Conservation (phyloP, 2,113 vertebrate genomes). For the Cairina moschata region DNA sequence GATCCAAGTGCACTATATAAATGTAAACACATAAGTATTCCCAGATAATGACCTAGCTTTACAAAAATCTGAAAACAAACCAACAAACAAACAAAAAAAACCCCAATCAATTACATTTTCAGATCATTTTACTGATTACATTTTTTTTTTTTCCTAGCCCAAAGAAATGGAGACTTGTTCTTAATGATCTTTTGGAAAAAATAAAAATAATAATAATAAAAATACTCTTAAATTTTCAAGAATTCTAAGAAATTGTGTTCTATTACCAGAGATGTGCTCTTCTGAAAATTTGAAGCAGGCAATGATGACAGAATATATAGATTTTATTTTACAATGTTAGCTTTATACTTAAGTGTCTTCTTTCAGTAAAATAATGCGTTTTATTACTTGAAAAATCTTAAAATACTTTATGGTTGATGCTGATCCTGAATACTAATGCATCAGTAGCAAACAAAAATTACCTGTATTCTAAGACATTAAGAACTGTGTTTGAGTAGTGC, state of each 20-base stretch:
- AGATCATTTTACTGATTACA: not conserved
- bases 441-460: not conserved
- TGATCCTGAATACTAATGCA: not conserved
- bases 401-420: not conserved
- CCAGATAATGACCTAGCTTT: not conserved
- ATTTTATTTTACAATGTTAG: not conserved
- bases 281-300: not conserved
- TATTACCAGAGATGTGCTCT: not conserved
- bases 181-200: not conserved
- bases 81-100: too few relatives aligned
- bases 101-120: not conserved
- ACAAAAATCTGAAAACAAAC: not conserved
- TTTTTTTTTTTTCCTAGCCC: not conserved
- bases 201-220: not conserved
- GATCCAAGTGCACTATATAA: not conserved
- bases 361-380: not conserved
- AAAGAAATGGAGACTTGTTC: not conserved
- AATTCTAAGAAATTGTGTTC: not conserved
- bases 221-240: not conserved
- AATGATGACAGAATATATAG: not conserved
- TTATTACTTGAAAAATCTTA: not conserved
- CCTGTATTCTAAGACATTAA: not conserved
- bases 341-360: not conserved
- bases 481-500: not conserved
- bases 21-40: not conserved